Evolutionary conservation across 2,888 invertebrate species (phyloP), one percentile per base, ranked within the genome.

Genomic region (Conus canariensis): DNA sequence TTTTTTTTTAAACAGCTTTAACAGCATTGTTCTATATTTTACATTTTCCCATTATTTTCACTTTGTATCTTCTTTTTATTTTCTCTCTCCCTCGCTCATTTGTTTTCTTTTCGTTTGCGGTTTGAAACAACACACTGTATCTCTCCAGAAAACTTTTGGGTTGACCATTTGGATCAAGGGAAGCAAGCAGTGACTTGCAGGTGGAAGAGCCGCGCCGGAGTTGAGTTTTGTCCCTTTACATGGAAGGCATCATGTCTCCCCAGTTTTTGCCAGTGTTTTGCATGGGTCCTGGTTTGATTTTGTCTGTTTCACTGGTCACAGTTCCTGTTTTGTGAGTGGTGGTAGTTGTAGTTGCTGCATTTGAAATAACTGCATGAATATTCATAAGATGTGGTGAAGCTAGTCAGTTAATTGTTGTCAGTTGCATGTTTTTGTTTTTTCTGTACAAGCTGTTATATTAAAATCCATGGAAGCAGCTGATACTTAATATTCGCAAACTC

Each of bases 221-320:
- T 45, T 45, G 19, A 83, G 25, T 85, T 85, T 85, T 85, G 85
- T 85, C 85, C 85, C 85, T 85, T 85, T 85, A 85, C 60, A 85
- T 85, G 16, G 85, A 85, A 85, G 60, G 12, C 14, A 64, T 64
- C 16, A 60, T 85, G 9, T 10, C 19, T 22, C 56, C 60, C 60
- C 30, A n/a, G 60, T 60, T 60, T 85, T 85, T 25, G 60, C 56
- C 60, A 85, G 16, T 60, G 60, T 25, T 14, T 25, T 56, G 30
- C 30, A 2, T 30, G 10, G 30, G 30, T 30, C 8, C 70, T 8
- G 77, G 30, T 45, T 6, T 45, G 30, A 80, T 30, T 30, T 74
- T 30, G 77, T 56, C 58, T 83, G 56, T 83, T 22, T 58, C 19
- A 58, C 82, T 83, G 82, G 58, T 83, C 58, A 58, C n/a, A 83